A percentile compares a stretch with the other conserved stretches of the same genome.
phyloP scores from a whole-genome alignment of 1,140 invertebrate species.

The Formica exsecta region DNA sequence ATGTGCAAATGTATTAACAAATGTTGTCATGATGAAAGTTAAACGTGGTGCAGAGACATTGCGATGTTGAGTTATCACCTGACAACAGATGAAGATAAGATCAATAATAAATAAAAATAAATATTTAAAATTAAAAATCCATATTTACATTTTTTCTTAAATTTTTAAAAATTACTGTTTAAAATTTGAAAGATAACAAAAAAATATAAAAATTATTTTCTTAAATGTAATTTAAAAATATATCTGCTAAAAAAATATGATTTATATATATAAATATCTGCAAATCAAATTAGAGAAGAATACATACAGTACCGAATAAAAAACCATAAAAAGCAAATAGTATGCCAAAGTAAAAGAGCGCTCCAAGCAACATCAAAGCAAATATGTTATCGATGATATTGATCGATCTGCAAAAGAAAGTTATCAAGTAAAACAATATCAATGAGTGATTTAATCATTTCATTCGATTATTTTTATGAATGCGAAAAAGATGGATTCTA shows the following conservation, averaged over 20 bases:
- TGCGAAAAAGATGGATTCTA: too few relatives aligned
- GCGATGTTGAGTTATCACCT: background rate
- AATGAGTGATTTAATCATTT: too few relatives aligned
- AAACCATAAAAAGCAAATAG: slow-evolving; percentile 14
- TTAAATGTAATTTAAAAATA: too few relatives aligned
- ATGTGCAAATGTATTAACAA: slow-evolving; percentile 16
- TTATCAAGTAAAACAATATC: background rate
- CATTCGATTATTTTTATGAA: background rate
- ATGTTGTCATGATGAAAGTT: background rate
- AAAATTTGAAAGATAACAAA: too few relatives aligned
- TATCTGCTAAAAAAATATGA: too few relatives aligned
- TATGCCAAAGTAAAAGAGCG: slow-evolving; percentile 18
- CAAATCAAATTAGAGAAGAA: background rate
- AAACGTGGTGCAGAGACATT: background rate
- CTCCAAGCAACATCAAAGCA: slow-evolving; percentile 21
- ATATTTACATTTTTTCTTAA: too few relatives aligned
- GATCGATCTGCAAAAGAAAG: slow-evolving; percentile 13
- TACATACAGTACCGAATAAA: slow-evolving; percentile 30
- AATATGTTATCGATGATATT: slow-evolving; percentile 41
- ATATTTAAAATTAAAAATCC: too few relatives aligned
- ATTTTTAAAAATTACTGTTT: too few relatives aligned
- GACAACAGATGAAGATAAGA: too few relatives aligned
- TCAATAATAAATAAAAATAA: too few relatives aligned
- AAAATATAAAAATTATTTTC: too few relatives aligned
- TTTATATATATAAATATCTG: too few relatives aligned